Evolutionary conservation across 1,140 invertebrate genomes (phyloP).

Genomic region (Spodoptera litura): DNA sequence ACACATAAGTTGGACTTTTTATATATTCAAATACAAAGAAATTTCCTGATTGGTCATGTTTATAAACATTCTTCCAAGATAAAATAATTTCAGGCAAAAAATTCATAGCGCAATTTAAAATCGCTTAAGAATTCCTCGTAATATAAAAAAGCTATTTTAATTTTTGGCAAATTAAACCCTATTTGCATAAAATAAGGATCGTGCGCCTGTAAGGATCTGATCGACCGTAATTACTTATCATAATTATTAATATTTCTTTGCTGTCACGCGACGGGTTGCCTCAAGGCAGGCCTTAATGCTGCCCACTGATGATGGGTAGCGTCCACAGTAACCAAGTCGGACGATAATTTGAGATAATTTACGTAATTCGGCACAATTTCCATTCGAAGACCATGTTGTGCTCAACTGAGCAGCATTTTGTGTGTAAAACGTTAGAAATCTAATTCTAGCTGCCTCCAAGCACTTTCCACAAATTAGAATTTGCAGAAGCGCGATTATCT

Average conservation of each 20-base stretch:
- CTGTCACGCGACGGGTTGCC: constrained; percentile 72
- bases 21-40: background rate
- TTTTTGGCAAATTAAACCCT: constrained; percentile 51
- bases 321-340: constrained; percentile 63
- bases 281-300: constrained; percentile 63
- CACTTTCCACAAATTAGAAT: constrained; percentile 45
- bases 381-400: constrained; percentile 77
- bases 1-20: no score
- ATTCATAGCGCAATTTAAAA: constrained; percentile 31
- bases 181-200: constrained; percentile 60
- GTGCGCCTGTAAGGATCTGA: constrained; percentile 57
- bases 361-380: constrained; percentile 79
- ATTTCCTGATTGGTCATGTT: background rate
- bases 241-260: constrained; percentile 75
- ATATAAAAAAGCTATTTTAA: constrained; percentile 22
- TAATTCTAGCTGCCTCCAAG: constrained; percentile 68
- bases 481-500: constrained; percentile 30
- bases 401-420: constrained; percentile 69
- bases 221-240: constrained; percentile 66
- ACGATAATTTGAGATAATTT: constrained; percentile 83
- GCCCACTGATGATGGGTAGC: constrained; percentile 66
- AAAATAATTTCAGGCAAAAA: background rate
- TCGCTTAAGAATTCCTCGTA: constrained; percentile 25
- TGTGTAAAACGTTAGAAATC: constrained; percentile 57
- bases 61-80: background rate